A percentile compares a stretch with the other conserved stretches of the same genome.
Conservation (phyloP, 2,797 vertebrate species). For the Typhlichthys subterraneus region DNA sequence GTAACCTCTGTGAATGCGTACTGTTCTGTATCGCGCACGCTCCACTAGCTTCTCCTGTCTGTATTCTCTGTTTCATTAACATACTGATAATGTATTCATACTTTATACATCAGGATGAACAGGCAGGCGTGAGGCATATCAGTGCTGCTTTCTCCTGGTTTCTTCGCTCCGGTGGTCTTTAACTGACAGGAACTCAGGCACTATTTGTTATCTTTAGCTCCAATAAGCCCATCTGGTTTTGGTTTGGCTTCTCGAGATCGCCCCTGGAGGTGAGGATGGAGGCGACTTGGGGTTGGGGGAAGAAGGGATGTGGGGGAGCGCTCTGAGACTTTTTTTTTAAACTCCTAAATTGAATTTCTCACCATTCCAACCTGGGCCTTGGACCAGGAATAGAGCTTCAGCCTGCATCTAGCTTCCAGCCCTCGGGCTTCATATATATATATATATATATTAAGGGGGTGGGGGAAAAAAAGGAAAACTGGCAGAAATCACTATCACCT, state of each 20-base stretch:
- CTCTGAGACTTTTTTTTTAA: slow-evolving; percentile 48
- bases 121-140: slow-evolving; percentile 49
- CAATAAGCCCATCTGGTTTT: slow-evolving; percentile 98
- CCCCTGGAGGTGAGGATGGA: slow-evolving; percentile 82
- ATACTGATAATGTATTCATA: slow-evolving; percentile 29
- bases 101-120: slow-evolving; percentile 35
- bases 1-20: slow-evolving; percentile 4
- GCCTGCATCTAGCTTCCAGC: slow-evolving; percentile 75
- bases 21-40: slow-evolving; percentile 38
- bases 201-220: slow-evolving; percentile 96
- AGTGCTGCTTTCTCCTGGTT: slow-evolving; percentile 67
- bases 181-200: slow-evolving; percentile 84
- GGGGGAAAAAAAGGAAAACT: slow-evolving; percentile 32
- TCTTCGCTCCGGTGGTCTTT: slow-evolving; percentile 87
- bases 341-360: slow-evolving; percentile 94
- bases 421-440: slow-evolving; percentile 62
- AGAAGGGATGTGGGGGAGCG: slow-evolving; percentile 70
- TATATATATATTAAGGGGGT: slow-evolving; percentile 5
- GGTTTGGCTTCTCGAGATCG: slow-evolving; percentile 91
- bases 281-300: slow-evolving; percentile 68
- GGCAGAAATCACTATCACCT: slow-evolving; percentile 92
- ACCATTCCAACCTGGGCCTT: slow-evolving; percentile 86
- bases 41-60: slow-evolving; percentile 41
- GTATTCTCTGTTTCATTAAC: slow-evolving; percentile 58
- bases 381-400: slow-evolving; percentile 80